These are phyloP conservation scores for Drusus annulatus DNA, from an alignment of 1,140 invertebrate species.

Conservation along the genomic window DNA sequence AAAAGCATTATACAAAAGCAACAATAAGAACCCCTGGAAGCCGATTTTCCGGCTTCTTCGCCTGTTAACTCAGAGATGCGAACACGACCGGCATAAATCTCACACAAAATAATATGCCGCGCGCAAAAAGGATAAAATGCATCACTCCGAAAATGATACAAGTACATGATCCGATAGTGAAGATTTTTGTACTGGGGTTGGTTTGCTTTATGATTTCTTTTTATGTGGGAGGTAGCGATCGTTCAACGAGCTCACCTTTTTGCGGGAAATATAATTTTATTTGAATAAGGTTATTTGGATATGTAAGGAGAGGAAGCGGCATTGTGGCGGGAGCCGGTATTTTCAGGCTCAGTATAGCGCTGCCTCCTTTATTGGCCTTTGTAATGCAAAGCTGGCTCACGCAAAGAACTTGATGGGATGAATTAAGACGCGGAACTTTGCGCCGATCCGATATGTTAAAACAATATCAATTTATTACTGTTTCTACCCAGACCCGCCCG, in stretches of 20 bases:
- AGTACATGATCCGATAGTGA: neutral
- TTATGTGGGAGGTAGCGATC: neutral
- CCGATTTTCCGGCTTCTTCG: neutral
- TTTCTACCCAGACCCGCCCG: neutral
- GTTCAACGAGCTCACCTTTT: conserved; percentile 11
- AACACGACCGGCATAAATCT: too few relatives aligned
- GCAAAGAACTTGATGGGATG: conserved; percentile 50
- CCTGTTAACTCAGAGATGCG: neutral
- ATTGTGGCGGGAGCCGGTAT: conserved; percentile 49
- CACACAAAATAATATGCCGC: too few relatives aligned
- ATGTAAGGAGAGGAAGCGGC: conserved; percentile 26
- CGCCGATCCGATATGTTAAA: neutral
- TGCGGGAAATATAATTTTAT: conserved; percentile 53
- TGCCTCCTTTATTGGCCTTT: conserved; percentile 50
- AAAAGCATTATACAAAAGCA: too few relatives aligned
- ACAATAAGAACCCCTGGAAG: neutral
- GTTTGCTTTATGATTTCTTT: neutral
- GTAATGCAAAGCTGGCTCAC: conserved; percentile 54
- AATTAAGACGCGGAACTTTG: conserved; percentile 46
- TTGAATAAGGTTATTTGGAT: conserved; percentile 52
- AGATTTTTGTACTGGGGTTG: neutral
- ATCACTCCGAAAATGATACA: neutral
- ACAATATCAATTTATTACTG: neutral
- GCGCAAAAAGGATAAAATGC: too few relatives aligned
- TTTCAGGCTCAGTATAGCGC: conserved; percentile 44